Base-by-base conservation (phyloP, 2,888 invertebrate genomes). In the Yponomeuta cagnagella region DNA sequence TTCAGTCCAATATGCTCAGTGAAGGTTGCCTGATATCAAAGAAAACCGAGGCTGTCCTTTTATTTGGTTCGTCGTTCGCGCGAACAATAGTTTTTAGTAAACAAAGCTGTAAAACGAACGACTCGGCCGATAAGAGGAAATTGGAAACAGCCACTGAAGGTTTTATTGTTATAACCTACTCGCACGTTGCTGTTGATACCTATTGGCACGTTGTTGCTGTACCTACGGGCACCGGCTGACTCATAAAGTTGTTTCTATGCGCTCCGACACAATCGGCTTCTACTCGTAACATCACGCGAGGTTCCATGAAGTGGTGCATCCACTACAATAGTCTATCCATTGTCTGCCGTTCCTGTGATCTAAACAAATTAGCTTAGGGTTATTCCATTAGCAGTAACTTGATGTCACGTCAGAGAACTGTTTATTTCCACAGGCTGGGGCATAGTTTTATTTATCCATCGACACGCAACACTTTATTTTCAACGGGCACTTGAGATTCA, bases 31-130 rank as follows among this genome's bases (percentile, higher is more conserved):
- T 43, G 8, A 43, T 43, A 58, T 15, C 52, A 15, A 58, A 58
- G 15, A 15, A 58, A 58, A 15, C 3, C 15, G 15, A 58, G 5
- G 52, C 52, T 58, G 52, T 58, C 52, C 52, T 58, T 58, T 15
- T 15, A 58, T 58, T 12, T 15, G 0, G 52, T 15, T 3, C 52
- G 52, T 3, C 52, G 52, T 2, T 5, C 33, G 52, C 52, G 15
- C 52, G 6, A 76, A 73, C 73, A 65, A 65, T 31, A 65, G 65
- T 65, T 65, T 65, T 31, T 5, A 65, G 68, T 68, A 68, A 68
- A 68, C 68, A 68, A 68, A 68, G 68, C 48, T 63, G 70, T 63
- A 63, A 70, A 70, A 70, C 52, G 52, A 52, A 52, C 15, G 52
- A 58, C 15, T 58, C 52, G 52, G 43, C 52, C 52, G 52, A 58